Conservation (phyloP, 2,888 invertebrate species). For the Octodonta nipae region DNA sequence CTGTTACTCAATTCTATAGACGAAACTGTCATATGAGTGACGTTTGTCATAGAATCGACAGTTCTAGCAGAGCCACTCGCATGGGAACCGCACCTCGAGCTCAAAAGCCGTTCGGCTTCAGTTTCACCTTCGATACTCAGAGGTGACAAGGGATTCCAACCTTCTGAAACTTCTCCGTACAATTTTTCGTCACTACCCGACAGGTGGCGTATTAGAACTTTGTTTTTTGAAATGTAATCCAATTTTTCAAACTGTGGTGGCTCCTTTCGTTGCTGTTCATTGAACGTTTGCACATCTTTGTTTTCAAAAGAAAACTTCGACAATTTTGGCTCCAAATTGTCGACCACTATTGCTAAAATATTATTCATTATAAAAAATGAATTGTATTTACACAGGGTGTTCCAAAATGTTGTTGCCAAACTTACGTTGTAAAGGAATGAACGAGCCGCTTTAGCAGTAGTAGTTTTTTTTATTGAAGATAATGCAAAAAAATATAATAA, state of each 20-base stretch:
- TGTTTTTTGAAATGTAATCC: conserved; percentile 23
- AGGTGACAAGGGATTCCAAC: conserved; percentile 44
- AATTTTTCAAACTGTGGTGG: conserved; percentile 4
- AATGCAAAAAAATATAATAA: too few relatives aligned
- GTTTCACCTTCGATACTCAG: conserved; percentile 42
- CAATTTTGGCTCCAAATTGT: conserved; percentile 3
- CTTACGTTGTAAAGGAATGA: too few relatives aligned
- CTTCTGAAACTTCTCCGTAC: conserved; percentile 33
- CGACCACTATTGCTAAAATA: too few relatives aligned
- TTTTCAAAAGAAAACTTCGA: conserved; percentile 23
- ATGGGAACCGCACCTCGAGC: conserved; percentile 36
- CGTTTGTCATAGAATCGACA: conserved; percentile 65
- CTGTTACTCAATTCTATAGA: conserved; percentile 45
- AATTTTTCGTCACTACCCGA: conserved; percentile 33
- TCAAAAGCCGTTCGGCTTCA: conserved; percentile 49
- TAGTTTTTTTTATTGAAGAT: too few relatives aligned
- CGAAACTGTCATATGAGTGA: conserved; percentile 54
- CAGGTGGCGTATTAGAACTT: conserved; percentile 28
- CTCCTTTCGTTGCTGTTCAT: conserved; percentile 6
- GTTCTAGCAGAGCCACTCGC: conserved; percentile 43
- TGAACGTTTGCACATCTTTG: conserved; percentile 15
- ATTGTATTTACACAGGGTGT: too few relatives aligned
- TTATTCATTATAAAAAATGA: too few relatives aligned
- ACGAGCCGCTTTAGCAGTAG: too few relatives aligned
- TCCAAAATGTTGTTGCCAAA: too few relatives aligned